These are phyloP conservation scores for Gobionotothen gibberifrons DNA, from an alignment of 2,797 vertebrate genomes.

Conservation along the genomic window DNA sequence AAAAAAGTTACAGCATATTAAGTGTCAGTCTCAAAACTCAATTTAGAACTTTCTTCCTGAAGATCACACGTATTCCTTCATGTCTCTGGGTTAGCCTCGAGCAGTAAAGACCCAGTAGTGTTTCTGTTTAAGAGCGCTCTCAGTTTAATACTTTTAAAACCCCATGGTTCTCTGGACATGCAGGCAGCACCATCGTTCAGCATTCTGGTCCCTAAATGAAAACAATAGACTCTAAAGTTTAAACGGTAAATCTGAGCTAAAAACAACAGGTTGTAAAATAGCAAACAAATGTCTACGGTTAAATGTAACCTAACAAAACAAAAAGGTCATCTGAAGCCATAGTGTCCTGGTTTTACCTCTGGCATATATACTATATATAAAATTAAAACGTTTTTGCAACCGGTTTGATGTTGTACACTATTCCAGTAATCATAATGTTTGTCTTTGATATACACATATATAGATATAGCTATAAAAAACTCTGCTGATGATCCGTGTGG, in stretches of 20 bases:
- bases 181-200: constrained; percentile 26
- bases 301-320: constrained; percentile 79
- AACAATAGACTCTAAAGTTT: not conserved
- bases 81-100: not conserved
- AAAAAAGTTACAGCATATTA: constrained; percentile 7
- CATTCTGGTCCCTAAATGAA: constrained; percentile 19
- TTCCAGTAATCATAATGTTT: constrained; percentile 81
- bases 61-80: constrained; percentile 44
- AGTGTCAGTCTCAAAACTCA: constrained; percentile 4
- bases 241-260: constrained; percentile 71
- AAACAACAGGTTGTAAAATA: constrained; percentile 66
- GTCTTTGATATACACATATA: constrained; percentile 80
- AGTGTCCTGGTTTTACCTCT: constrained; percentile 79
- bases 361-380: constrained; percentile 71
- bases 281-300: constrained; percentile 74
- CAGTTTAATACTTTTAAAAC: constrained; percentile 16
- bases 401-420: constrained; percentile 65
- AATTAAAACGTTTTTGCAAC: constrained; percentile 71
- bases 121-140: constrained; percentile 26
- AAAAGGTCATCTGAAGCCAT: constrained; percentile 70
- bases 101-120: constrained; percentile 52
- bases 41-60: not conserved
- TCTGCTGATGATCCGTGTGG: constrained; percentile 63
- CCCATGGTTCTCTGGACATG: constrained; percentile 27
- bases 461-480: constrained; percentile 70